phyloP scores from a whole-genome alignment of 2,797 vertebrate species.

The Arctocebus calabarensis region DNA sequence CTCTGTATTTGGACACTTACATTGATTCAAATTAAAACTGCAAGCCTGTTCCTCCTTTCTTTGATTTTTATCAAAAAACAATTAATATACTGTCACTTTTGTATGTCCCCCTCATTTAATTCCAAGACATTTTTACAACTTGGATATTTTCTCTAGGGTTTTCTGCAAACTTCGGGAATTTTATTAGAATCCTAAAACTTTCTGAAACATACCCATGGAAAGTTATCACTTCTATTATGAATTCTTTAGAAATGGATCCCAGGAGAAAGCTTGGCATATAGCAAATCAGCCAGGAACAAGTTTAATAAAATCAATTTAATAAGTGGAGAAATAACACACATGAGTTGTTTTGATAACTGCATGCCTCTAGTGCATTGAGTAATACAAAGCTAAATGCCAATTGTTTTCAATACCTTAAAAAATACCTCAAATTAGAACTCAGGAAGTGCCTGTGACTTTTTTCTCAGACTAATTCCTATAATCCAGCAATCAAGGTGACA shows the following conservation, averaged over 20 bases:
- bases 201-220: slow-evolving; percentile 67
- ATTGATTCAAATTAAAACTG: slow-evolving; percentile 40
- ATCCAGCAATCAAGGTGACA: neutral
- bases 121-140: slow-evolving; percentile 65
- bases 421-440: slow-evolving; percentile 44
- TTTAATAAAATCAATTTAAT: slow-evolving; percentile 77
- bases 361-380: slow-evolving; percentile 55
- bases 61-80: slow-evolving; percentile 66
- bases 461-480: neutral
- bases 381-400: slow-evolving; percentile 69
- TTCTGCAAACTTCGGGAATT: slow-evolving; percentile 50
- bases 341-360: slow-evolving; percentile 72
- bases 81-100: slow-evolving; percentile 70
- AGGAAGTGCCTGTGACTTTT: slow-evolving; percentile 28
- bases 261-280: slow-evolving; percentile 71
- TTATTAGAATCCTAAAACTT: slow-evolving; percentile 72
- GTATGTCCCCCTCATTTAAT: slow-evolving; percentile 45
- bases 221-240: slow-evolving; percentile 71
- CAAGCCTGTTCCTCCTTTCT: slow-evolving; percentile 37
- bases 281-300: slow-evolving; percentile 69
- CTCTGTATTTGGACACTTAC: neutral
- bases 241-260: slow-evolving; percentile 74
- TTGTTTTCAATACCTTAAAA: slow-evolving; percentile 56
- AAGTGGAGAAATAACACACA: slow-evolving; percentile 66
- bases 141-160: slow-evolving; percentile 57